Conservation (phyloP, 2,888 invertebrate genomes). For the Punctoribates punctum region DNA sequence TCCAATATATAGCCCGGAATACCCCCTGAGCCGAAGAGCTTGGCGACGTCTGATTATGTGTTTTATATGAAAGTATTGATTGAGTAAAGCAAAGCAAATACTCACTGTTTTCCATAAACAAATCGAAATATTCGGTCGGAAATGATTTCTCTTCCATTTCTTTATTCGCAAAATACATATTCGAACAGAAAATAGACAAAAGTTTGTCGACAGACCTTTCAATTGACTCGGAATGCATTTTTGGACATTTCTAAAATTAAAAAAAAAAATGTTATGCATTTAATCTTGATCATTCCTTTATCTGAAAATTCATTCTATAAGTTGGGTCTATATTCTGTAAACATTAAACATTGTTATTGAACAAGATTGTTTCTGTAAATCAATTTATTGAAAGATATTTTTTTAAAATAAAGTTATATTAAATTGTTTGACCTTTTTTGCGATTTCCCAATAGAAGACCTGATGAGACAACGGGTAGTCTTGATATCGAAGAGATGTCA, state of each 20-base stretch:
- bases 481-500: neutral
- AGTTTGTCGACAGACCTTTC: neutral
- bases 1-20: too few species aligned
- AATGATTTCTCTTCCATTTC: constrained; percentile 1
- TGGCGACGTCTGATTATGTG: too few species aligned
- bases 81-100: too few species aligned
- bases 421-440: constrained; percentile 13
- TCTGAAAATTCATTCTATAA: too few species aligned
- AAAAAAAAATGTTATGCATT: neutral
- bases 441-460: constrained; percentile 31
- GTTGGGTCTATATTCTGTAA: too few species aligned
- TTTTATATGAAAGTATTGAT: too few species aligned
- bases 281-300: neutral
- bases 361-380: too few species aligned
- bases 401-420: too few species aligned
- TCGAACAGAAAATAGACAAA: neutral
- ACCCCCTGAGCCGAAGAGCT: too few species aligned
- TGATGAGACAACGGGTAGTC: constrained; percentile 38
- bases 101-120: constrained; percentile 41
- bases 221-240: neutral
- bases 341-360: too few species aligned
- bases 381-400: too few species aligned
- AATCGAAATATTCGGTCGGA: constrained; percentile 1
- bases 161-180: constrained; percentile 25
- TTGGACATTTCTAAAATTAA: neutral